Base-by-base conservation (phyloP, 2,797 vertebrate genomes). In the Chromobotia macracanthus region DNA sequence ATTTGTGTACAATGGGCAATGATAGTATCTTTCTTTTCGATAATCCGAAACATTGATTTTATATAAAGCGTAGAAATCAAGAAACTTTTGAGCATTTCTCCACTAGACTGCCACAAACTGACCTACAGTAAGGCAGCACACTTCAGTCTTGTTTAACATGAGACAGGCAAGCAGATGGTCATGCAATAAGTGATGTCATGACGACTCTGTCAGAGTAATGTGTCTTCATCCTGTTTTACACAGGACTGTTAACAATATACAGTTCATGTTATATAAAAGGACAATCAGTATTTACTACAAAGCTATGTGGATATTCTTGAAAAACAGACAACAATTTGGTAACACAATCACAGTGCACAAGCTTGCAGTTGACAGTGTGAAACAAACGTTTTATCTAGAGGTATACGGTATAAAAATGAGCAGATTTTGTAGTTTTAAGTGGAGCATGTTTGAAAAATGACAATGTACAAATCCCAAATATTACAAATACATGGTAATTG, bases 301-400 rank as follows among this genome's bases (percentile, higher is more conserved):
- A 95, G 95, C 95, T 95, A 96, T 95, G 93, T 91, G 93, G 94
- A 94, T 94, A 95, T 91, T 90, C 94, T 95, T 91, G 10, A 53
- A 70, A 92, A 95, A 92, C 94, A 92, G 94, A 96, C 94, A 94
- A 97, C 95, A 92, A 23, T 94, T 94, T 94, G 96, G 88, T 91
- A 95, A 96, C 96, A 95, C 95, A 94, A 95, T 95, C 96, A 97
- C 97, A 95, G 95, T 95, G 96, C 95, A 97, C 95, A 96, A 97
- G 96, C 95, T 96, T 93, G 95, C 96, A 96, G 94, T 95, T 95
- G 96, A 95, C 95, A 94, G 95, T 90, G 80, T 81, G 84, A 89
- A 87, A 0, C 75, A 83, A 84, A 86, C 81, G 21, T 74, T 76
- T 75, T 83, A 83, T 86, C 35, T 84, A 77, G 83, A 85, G 82